Base-by-base conservation (phyloP, 2,888 invertebrate genomes). In the Nudaria mundana region DNA sequence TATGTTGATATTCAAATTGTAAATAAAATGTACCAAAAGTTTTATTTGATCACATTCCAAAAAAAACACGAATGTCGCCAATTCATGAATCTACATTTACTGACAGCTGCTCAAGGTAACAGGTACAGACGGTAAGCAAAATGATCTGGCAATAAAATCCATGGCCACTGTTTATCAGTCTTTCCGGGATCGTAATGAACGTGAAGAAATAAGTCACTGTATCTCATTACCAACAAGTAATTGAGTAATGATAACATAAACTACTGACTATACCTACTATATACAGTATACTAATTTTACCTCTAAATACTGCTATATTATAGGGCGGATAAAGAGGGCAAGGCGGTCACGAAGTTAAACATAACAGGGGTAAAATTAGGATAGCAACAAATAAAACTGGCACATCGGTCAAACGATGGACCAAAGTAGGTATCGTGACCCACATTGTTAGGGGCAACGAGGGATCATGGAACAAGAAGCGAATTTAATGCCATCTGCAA, bases 401-500 rank as follows among this genome's bases (percentile, higher is more conserved):
- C 20, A 14, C 13, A 28, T 28, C 8, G 8, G 14, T 28, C n/a
- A 28, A 28, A 13, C 8, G 15, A 28, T 28, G 56, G 57, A 63
- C 45, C 35, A 40, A 46, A 40, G 16, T 38, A 29, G 41, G 34
- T 46, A 45, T 51, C 71, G 51, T 81, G 82, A 83, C 82, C 84
- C 71, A 81, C 43, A 79, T 81, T 80, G 73, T 82, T 13, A 15
- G 8, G 13, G 48, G 51, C 53, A 44, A 64, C 8, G 15, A n/a
- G 14, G 28, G 77, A 80, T 81, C 84, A 82, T 66, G 72, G 78
- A 79, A 76, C 76, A 78, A 71, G 66, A 56, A 73, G 71, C 66
- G 53, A 77, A 73, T 68, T 50, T 67, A 63, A 78, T 70, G 64
- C 72, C 82, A 76, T 85, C 79, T 80, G 81, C 70, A 61, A 42